Conservation (phyloP, 37 sponge, comb jelly and placozoan species). For the Hexactinellida sp. region DNA sequence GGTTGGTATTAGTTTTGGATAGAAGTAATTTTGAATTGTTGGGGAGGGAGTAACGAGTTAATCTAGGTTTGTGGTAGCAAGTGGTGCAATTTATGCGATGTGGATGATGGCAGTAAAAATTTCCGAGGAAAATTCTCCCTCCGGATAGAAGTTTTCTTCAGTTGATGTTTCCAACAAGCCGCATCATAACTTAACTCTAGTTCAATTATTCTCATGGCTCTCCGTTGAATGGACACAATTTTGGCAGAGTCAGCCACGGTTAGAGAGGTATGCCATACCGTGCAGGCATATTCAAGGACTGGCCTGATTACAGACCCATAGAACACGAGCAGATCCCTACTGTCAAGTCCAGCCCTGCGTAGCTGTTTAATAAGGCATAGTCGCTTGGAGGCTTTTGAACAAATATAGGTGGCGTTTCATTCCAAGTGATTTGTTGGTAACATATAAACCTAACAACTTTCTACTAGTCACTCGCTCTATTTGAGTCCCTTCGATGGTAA, state of each 20-base stretch:
- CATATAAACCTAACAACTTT: neutral
- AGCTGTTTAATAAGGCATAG: neutral
- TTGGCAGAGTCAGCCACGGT: neutral
- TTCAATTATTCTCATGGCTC: conserved; percentile 15
- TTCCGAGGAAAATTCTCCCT: neutral
- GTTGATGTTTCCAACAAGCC: neutral
- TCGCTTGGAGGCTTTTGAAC: neutral
- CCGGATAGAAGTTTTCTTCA: neutral
- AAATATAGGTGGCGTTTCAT: neutral
- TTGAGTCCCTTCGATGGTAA: no score
- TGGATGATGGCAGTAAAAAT: neutral
- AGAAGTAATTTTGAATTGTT: neutral
- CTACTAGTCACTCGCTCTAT: neutral
- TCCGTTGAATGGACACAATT: neutral
- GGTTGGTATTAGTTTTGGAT: neutral
- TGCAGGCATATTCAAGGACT: neutral
- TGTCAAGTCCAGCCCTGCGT: conserved; percentile 2
- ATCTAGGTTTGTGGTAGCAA: neutral
- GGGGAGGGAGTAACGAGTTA: neutral
- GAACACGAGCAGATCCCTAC: neutral
- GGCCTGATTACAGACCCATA: conserved; percentile 6
- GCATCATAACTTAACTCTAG: neutral
- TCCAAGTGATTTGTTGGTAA: no score
- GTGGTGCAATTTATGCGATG: neutral
- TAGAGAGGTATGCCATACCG: neutral